Conservation (phyloP, 2,113 vertebrate genomes). For the Indicator maculatus region DNA sequence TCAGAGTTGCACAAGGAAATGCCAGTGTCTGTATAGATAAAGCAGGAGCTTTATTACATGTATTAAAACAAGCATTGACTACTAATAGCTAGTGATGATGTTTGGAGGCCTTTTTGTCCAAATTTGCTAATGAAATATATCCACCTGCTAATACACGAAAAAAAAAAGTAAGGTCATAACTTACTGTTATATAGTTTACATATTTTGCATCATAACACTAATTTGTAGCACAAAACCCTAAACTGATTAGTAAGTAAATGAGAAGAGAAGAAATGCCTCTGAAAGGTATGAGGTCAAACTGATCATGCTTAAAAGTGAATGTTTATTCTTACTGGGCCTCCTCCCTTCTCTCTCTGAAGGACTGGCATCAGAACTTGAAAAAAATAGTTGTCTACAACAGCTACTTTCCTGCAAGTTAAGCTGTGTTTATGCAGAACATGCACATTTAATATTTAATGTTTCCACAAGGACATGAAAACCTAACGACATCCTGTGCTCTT, state of each 20-base stretch:
- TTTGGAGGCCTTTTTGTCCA: not conserved
- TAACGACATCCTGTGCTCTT: not conserved
- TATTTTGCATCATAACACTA: not conserved
- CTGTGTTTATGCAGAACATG: not conserved
- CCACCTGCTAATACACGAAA: not conserved
- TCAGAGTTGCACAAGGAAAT: conserved; percentile 11
- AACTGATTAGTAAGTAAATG: not conserved
- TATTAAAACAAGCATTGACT: not conserved
- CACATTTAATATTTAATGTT: not conserved
- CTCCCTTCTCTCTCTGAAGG: not conserved
- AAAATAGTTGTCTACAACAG: not conserved
- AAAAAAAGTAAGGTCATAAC: not conserved
- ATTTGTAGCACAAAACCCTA: not conserved
- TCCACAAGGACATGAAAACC: not conserved
- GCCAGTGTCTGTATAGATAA: not conserved
- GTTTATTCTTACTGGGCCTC: not conserved
- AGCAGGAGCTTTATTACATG: not conserved
- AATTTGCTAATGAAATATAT: not conserved
- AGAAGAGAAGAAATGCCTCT: not conserved
- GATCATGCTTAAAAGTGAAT: not conserved
- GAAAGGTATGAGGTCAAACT: not conserved
- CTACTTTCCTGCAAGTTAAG: not conserved
- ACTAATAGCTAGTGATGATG: not conserved
- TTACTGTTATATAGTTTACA: not conserved
- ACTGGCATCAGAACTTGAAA: not conserved